Percentiles rank a stretch among this genome's conserved stretches.
Conservation (phyloP, 2,113 vertebrate genomes). For the Gymnogyps californianus region DNA sequence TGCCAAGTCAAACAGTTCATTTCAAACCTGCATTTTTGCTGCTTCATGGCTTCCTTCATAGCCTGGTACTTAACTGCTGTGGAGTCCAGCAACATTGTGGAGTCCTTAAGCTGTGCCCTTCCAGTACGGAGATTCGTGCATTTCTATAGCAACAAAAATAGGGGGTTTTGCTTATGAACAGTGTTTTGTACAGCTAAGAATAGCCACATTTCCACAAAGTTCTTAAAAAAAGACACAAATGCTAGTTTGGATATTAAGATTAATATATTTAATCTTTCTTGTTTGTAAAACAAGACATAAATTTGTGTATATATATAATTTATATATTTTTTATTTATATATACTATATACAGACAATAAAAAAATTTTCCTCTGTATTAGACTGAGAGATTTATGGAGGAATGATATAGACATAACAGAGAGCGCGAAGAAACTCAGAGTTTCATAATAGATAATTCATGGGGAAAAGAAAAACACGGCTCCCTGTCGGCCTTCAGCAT, state of each 20-base stretch:
- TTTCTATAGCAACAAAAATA: not conserved
- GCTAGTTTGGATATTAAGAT: conserved; percentile 58
- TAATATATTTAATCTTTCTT: conserved; percentile 70
- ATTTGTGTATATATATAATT: conserved; percentile 62
- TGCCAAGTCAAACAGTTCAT: not conserved
- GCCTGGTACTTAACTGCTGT: not conserved
- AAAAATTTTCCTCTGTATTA: conserved; percentile 51
- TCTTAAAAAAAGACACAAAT: conserved; percentile 20
- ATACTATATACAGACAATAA: conserved; percentile 65
- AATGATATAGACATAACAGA: conserved; percentile 9
- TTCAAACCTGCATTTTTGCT: not conserved
- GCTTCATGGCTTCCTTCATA: not conserved
- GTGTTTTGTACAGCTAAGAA: not conserved
- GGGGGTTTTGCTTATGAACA: not conserved
- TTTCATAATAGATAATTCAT: not conserved
- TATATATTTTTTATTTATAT: conserved; percentile 55
- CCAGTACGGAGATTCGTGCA: fast-evolving
- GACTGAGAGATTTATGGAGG: conserved; percentile 23
- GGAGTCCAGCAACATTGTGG: not conserved
- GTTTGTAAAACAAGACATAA: conserved; percentile 72
- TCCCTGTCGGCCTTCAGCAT: conserved; percentile 1
- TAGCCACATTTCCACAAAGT: not conserved
- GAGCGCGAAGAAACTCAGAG: conserved; percentile 11
- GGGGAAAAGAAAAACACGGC: not conserved
- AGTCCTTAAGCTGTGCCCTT: not conserved